These are phyloP conservation scores for Spilosoma lubricipeda DNA, from an alignment of 2,888 invertebrate species.

Conservation along the genomic window DNA sequence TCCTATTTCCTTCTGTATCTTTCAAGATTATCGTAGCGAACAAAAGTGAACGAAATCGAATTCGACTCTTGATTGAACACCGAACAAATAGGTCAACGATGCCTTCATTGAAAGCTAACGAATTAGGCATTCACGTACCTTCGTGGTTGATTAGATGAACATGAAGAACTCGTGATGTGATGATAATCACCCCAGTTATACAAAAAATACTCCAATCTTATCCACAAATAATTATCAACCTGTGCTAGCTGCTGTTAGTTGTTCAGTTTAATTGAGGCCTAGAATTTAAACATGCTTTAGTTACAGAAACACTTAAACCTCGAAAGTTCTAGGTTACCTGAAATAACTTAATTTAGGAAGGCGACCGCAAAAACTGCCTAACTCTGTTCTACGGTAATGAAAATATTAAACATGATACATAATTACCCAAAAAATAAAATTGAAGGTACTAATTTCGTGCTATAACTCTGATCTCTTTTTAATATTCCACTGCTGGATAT, in stretches of 20 bases:
- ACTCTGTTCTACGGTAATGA: neutral
- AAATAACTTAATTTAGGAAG: neutral
- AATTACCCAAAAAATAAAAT: neutral
- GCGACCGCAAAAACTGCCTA: neutral
- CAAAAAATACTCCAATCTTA: conserved; percentile 16
- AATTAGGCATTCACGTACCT: conserved; percentile 59
- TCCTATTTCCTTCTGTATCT: conserved; percentile 60
- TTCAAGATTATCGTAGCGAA: conserved; percentile 63
- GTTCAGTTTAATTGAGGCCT: neutral
- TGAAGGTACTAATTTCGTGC: neutral
- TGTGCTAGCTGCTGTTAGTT: neutral
- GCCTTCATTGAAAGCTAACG: conserved; percentile 52
- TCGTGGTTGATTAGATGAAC: conserved; percentile 61
- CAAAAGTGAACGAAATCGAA: conserved; percentile 65
- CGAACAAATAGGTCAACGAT: conserved; percentile 56
- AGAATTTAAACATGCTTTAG: neutral
- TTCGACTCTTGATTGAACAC: conserved; percentile 57
- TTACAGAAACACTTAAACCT: neutral
- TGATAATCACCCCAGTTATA: conserved; percentile 41
- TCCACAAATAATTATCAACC: conserved; percentile 9
- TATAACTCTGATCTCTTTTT: neutral
- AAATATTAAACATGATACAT: neutral
- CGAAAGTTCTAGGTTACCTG: neutral
- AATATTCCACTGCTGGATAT: too few species aligned
- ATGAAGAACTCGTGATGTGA: conserved; percentile 40